phyloP scores from a whole-genome alignment of 2,797 vertebrate genomes.

The Anomalospiza imberbis region DNA sequence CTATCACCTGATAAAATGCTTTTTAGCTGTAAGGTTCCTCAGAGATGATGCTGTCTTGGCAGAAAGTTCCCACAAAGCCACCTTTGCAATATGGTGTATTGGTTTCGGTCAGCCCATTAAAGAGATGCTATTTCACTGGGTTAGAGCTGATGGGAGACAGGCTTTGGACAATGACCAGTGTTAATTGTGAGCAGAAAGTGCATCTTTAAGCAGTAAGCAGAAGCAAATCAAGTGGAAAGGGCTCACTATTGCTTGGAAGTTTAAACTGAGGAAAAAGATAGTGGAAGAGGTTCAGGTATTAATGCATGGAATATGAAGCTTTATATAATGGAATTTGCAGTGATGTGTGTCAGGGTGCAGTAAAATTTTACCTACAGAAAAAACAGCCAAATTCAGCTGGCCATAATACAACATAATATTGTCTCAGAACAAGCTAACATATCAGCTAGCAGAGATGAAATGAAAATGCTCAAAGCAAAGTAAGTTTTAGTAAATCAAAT shows the following conservation, averaged over 20 bases:
- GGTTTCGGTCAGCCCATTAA: neutral
- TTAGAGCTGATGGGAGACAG: neutral
- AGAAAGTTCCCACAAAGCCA: neutral
- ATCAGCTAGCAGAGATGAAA: neutral
- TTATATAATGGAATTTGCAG: neutral
- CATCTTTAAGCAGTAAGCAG: neutral
- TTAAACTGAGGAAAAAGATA: neutral
- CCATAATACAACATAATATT: neutral
- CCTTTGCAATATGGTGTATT: neutral
- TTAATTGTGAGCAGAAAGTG: neutral
- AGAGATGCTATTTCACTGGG: neutral
- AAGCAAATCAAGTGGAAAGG: neutral
- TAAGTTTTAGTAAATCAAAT: neutral
- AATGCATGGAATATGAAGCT: neutral
- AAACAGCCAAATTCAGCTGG: neutral
- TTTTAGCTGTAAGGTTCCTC: neutral
- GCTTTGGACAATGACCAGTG: neutral
- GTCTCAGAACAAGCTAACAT: constrained; percentile 18
- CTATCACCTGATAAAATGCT: neutral
- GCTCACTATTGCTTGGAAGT: neutral
- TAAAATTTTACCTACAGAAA: neutral
- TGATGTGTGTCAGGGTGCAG: neutral
- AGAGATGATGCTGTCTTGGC: neutral
- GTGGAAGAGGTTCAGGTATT: neutral
- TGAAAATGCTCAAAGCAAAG: neutral